Percentiles rank a stretch among this genome's conserved stretches.
Conservation (phyloP, 2,888 invertebrate genomes). For the Nesidiocoris tenuis region DNA sequence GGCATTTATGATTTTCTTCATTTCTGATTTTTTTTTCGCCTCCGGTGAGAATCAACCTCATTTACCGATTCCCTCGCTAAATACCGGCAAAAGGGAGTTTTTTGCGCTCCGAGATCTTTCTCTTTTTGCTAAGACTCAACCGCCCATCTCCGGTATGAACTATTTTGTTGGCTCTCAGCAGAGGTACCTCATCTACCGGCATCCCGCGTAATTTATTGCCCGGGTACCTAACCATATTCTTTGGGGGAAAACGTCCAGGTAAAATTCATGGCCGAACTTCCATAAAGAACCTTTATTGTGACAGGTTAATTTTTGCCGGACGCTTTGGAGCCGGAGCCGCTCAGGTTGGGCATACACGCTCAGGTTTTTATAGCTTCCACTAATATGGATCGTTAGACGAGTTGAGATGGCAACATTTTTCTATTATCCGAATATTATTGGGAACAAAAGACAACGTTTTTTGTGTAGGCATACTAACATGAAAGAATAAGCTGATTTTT, state of each 20-base stretch:
- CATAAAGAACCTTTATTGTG: constrained; percentile 15
- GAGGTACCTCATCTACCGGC: neutral
- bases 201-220: neutral
- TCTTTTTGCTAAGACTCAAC: neutral
- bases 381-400: neutral
- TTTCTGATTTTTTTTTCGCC: neutral
- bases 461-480: too few species aligned
- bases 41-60: constrained; percentile 2
- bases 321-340: neutral
- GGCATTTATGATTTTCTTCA: neutral
- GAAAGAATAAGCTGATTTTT: too few species aligned
- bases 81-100: constrained; percentile 1
- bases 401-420: too few species aligned
- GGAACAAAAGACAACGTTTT: too few species aligned
- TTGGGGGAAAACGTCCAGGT: neutral
- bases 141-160: neutral
- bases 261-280: neutral
- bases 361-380: neutral
- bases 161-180: neutral
- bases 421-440: too few species aligned
- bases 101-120: neutral
- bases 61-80: constrained; percentile 4
- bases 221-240: neutral
- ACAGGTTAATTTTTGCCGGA: constrained; percentile 6
- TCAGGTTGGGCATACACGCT: neutral